Percentiles rank a stretch among this genome's conserved stretches.
Conservation (phyloP, 2,113 vertebrate genomes). For the Balaeniceps rex region DNA sequence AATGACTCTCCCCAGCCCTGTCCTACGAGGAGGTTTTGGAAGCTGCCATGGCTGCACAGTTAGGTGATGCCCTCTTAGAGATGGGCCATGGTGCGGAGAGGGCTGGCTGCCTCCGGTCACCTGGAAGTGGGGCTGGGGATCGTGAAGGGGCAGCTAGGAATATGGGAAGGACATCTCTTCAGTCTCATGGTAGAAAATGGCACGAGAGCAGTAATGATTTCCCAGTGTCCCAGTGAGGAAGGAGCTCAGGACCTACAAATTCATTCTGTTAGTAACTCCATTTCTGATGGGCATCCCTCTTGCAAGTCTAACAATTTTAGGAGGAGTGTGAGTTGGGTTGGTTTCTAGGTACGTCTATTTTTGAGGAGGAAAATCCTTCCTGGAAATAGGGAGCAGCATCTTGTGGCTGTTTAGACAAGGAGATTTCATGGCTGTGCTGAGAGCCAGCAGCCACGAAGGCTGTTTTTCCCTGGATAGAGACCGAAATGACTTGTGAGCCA, state of each 20-base stretch:
- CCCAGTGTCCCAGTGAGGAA: neutral
- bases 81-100: rapidly evolving
- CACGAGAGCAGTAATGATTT: neutral
- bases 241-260: neutral
- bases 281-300: neutral
- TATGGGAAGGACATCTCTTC: neutral
- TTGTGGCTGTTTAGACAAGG: neutral
- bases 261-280: neutral
- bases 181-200: neutral
- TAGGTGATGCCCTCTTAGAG: neutral
- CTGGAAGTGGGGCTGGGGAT: neutral
- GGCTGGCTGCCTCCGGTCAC: neutral
- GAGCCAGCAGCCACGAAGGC: conserved; percentile 34
- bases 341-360: neutral
- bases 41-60: neutral
- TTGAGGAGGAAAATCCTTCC: neutral
- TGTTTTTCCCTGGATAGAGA: conserved; percentile 19
- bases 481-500: conserved; percentile 21
- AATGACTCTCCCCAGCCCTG: neutral
- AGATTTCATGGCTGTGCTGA: neutral
- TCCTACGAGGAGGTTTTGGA: neutral
- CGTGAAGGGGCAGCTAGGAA: neutral
- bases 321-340: neutral
- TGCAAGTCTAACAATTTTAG: neutral
- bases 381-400: neutral